Conservation (phyloP, 2,113 vertebrate species). For the Rhinoptilus africanus region DNA sequence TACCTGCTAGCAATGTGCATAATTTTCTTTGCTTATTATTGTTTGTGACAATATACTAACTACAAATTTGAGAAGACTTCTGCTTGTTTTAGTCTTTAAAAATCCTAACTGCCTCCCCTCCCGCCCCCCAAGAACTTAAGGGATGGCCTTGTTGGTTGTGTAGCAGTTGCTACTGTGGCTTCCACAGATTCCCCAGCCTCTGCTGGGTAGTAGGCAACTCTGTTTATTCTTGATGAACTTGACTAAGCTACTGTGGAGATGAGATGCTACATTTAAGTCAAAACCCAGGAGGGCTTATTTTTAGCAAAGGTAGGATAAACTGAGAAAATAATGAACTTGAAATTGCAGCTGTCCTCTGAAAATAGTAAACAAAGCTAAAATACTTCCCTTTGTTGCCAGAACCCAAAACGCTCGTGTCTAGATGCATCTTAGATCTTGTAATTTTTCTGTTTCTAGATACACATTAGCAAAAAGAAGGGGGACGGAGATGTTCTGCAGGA, state of each 20-base stretch:
- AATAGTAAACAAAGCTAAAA: neutral
- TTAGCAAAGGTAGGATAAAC: neutral
- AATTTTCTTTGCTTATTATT: neutral
- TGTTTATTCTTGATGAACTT: neutral
- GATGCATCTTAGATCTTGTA: neutral
- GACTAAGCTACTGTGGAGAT: neutral
- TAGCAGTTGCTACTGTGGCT: neutral
- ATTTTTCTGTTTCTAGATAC: conserved; percentile 66
- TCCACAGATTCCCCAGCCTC: neutral
- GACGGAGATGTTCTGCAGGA: conserved; percentile 70
- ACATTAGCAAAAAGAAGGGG: conserved; percentile 74
- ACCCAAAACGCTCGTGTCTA: neutral
- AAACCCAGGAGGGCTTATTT: neutral
- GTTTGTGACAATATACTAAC: neutral
- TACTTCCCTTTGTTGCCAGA: neutral
- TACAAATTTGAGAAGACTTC: neutral
- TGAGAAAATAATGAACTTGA: neutral
- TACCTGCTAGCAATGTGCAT: neutral
- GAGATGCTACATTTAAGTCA: neutral
- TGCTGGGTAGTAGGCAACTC: neutral
- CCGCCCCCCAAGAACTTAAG: neutral
- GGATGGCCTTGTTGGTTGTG: neutral
- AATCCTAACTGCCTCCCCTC: no score
- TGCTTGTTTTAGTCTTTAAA: neutral
- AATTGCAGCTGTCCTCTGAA: conserved; percentile 2